Evolutionary conservation across 2,888 invertebrate species (phyloP), one percentile per base, ranked within the genome.

Genomic region (Cyaniris semiargus): DNA sequence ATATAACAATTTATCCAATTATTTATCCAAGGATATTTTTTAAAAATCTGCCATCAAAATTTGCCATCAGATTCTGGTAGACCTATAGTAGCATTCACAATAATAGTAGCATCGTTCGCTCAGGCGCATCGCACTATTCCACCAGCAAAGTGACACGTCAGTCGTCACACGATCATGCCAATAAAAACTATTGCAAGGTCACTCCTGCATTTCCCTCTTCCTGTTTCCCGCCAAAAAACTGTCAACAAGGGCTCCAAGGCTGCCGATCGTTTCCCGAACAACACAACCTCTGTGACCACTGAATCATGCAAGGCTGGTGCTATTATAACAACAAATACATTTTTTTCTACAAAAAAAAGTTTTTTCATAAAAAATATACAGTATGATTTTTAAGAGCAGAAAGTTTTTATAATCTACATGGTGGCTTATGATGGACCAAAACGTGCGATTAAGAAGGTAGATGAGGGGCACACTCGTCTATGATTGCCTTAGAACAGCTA

Each of bases 201-300:
- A 8, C 7, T 15, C 74, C 15, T 85, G 86, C 85, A 86, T 84
- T 85, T 85, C 85, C 83, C 81, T 75, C 82, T 86, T 85, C 85
- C 83, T 84, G 78, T 87, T 88, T 87, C 88, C 84, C 80, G 77
- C 79, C 81, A 87, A 87, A 90, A 89, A 87, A 82, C 76, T 80
- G 79, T 80, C 82, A 83, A 81, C 83, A 81, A 81, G 88, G 86
- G 87, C 82, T 83, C 82, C 84, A 82, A 86, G 82, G 81, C 84
- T 79, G 87, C 83, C 83, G 83, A 84, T 83, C 82, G 79, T 80
- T 88, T 89, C 87, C 86, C 81, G 80, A 82, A 83, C 80, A 77
- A 76, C 76, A 38, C 74, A 77, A 78, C 76, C 76, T 76, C 71
- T 74, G 53, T 53, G 53, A 18, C 2, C 74, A 23, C 38, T 27